These are phyloP conservation scores for Streptopelia turtur DNA, from an alignment of 2,797 vertebrate species.

Conservation along the genomic window DNA sequence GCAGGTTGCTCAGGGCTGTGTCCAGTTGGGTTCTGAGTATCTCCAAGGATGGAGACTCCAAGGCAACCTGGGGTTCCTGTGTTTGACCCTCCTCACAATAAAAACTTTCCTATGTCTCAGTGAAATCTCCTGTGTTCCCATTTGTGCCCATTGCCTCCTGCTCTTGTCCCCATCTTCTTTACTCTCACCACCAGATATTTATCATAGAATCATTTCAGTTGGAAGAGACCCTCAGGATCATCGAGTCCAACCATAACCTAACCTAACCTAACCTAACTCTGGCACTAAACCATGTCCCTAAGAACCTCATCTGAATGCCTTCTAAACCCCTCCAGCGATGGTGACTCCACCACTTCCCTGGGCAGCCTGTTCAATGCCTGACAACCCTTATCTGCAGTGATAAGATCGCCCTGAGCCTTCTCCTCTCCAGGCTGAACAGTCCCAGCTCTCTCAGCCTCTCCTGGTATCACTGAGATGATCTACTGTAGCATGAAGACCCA, in stretches of 20 bases:
- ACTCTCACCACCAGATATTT: not conserved
- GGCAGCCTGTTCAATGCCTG: too few relatives aligned
- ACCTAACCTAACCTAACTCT: too few relatives aligned
- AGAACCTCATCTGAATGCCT: too few relatives aligned
- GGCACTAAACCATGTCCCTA: too few relatives aligned
- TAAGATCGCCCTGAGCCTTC: not conserved
- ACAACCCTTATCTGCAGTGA: not conserved
- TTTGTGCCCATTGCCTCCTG: not conserved
- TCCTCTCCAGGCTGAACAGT: not conserved
- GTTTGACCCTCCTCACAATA: not conserved
- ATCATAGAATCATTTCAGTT: too few relatives aligned
- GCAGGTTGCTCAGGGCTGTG: not conserved
- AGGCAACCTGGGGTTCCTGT: not conserved
- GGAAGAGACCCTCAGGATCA: too few relatives aligned
- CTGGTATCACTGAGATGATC: not conserved
- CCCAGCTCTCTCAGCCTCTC: not conserved
- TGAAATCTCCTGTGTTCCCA: not conserved
- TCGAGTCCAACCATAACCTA: too few relatives aligned
- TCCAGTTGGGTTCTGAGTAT: not conserved
- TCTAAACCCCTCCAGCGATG: too few relatives aligned
- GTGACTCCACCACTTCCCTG: too few relatives aligned
- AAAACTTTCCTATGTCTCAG: not conserved
- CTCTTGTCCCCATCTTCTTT: not conserved
- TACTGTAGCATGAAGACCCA: not conserved
- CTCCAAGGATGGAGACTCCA: not conserved